Evolutionary conservation across 2,888 invertebrate species (phyloP), one percentile per base, ranked within the genome.

Genomic region (Synergus itoensis): DNA sequence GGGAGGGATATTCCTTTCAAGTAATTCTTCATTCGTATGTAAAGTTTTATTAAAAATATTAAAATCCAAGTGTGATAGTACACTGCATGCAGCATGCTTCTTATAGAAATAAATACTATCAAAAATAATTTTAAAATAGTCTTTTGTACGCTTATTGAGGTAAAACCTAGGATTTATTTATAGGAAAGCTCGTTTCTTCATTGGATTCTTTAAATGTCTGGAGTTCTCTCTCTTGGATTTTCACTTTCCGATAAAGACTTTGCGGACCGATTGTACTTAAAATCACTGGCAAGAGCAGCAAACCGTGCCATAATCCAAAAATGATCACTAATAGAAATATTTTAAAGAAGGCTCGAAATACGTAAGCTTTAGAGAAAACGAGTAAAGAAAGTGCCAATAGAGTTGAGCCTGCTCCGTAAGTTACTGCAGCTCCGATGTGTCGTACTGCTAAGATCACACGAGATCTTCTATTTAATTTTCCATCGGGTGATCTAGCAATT

Each of bases 321-420:
- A 95, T 64, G 78, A 97, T 96, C 1, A 97, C 96, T 79, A 96
- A 92, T 67, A 96, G 93, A 90, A 97, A 97, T 89, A 97, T 96
- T 94, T 94, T 95, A 87, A 95, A 95, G 90, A 97, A 97, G 16
- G 96, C 93, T 84, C 94, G 94, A 90, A 97, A 97, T 0, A 96
- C 96, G 88, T 97, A 96, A 5, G 96, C 95, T 84, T 95, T 94
- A 0, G 96, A 96, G 86, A 94, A 94, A 81, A 95, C 94, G 77
- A 97, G 93, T 87, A 96, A 93, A 12, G 95, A 94, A 64, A 97
- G 93, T 0, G 96, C 95, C 16, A 97, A 93, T 57, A 97, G 93
- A 4, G 97, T 97, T 1, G 96, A 96, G 41, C 96, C 94, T 0
- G 96, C 97, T 4, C 97, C 97, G 87, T 95, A 95, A 40, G 96